phyloP scores from a whole-genome alignment of 1,140 invertebrate genomes.

The Brachionus rubens region DNA sequence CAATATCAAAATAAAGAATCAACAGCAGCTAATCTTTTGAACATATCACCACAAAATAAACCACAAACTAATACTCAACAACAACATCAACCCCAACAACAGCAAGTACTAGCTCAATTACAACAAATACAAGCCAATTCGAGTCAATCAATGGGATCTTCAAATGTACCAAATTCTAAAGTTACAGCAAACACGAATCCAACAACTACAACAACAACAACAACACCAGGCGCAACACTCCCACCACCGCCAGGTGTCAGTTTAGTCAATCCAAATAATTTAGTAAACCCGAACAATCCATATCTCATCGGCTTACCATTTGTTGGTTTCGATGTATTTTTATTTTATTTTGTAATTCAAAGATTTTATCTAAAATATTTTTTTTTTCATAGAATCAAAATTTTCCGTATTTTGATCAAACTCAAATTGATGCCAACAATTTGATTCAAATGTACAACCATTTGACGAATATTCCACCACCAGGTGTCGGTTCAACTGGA shows the following conservation, averaged over 20 bases:
- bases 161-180: background rate
- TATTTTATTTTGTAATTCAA: no score
- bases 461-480: conserved; percentile 29
- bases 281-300: conserved; percentile 34
- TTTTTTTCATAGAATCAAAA: conserved; percentile 12
- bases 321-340: background rate
- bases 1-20: conserved; percentile 31
- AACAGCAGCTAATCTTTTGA: background rate
- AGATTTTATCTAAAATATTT: background rate
- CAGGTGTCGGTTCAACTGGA: conserved; percentile 3
- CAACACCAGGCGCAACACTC: background rate
- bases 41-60: conserved; percentile 13
- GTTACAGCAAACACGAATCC: background rate
- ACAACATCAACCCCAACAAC: background rate
- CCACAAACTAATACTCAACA: background rate
- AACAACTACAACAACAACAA: background rate
- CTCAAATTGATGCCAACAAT: conserved; percentile 21
- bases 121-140: conserved; percentile 6
- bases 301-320: conserved; percentile 36
- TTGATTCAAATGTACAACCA: conserved; percentile 45
- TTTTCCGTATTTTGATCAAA: conserved; percentile 45
- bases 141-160: no score
- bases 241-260: conserved; percentile 26
- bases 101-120: conserved; percentile 7
- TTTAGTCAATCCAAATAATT: conserved; percentile 35